Evolutionary conservation across 2,113 vertebrate species (phyloP), one percentile per base, ranked within the genome.

Genomic region (Melanocharis versteri): DNA sequence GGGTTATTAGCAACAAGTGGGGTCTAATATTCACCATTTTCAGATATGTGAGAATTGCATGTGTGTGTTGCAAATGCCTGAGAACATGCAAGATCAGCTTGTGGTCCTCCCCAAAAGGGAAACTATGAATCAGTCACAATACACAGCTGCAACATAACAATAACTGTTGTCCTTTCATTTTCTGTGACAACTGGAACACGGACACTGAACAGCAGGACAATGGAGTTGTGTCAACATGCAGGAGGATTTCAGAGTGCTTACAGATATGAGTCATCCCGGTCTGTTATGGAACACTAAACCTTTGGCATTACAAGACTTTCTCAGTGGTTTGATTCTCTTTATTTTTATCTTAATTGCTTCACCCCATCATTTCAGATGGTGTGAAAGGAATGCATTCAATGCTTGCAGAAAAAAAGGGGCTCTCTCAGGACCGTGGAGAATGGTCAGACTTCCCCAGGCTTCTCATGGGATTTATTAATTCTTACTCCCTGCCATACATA

Each of bases 81-180:
- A 78, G 58, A 89, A 94, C 64, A 27, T 24, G 42, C 31, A 89
- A 65, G 76, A 83, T 39, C 31, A 78, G 39, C 45, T 83, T 48
- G n/a, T 27, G 37, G 68, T 92, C 56, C 69, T 93, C 40, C 87
- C 51, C 22, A 45, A 77, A 95, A 88, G n/a, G 51, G 71, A 92
- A 95, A 75, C 53, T 81, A 54, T 77, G 80, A 86, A 90, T 92
- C 79, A 91, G 75, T 70, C 78, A 70, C 75, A 93, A 64, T 30
- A 48, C 72, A 71, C 83, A 95, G 92, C 94, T 92, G 90, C 76
- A 71, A 66, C 37, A 68, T 35, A 95, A 95, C 71, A 90, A 92
- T 87, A 96, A 91, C 72, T 91, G 90, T 65, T 96, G 78, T 96
- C 71, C 78, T 96, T 96, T 92, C 70, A 65, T 62, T 96, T 96